These are phyloP conservation scores for Mystacornis crossleyi DNA, from an alignment of 2,113 vertebrate species.

Conservation along the genomic window DNA sequence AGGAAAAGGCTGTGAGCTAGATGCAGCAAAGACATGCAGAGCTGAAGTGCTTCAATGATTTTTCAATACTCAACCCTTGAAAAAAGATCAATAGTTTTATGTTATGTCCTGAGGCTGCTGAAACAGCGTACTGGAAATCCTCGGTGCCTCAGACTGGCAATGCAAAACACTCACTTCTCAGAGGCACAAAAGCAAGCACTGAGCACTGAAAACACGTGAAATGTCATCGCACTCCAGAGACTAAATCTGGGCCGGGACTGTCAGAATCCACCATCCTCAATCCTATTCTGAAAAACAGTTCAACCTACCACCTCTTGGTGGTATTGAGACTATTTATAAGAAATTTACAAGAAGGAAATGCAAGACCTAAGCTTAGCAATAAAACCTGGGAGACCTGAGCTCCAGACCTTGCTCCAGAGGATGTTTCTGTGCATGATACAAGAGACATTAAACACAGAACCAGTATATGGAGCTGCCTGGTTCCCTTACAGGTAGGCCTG, in stretches of 20 bases:
- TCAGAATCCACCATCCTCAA: not conserved
- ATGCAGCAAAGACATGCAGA: not conserved
- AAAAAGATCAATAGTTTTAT: not conserved
- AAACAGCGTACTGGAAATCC: not conserved
- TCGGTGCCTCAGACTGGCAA: not conserved
- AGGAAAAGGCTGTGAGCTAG: not conserved
- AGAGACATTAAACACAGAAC: not conserved
- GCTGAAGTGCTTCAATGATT: not conserved
- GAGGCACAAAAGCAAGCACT: not conserved
- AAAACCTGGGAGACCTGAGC: not conserved
- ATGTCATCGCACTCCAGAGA: not conserved
- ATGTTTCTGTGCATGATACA: not conserved
- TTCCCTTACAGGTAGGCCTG: not conserved
- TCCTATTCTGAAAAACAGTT: not conserved
- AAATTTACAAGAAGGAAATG: not conserved
- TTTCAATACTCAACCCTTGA: not conserved
- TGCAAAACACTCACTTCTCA: accelerated
- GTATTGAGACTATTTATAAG: not conserved
- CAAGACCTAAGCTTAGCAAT: not conserved
- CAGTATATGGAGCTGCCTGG: not conserved
- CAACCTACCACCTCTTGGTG: not conserved
- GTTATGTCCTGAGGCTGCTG: not conserved
- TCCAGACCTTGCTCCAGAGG: not conserved
- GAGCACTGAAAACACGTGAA: not conserved
- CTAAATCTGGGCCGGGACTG: not conserved